phyloP scores from a whole-genome alignment of 2,113 vertebrate genomes.

The Fregata magnificens region DNA sequence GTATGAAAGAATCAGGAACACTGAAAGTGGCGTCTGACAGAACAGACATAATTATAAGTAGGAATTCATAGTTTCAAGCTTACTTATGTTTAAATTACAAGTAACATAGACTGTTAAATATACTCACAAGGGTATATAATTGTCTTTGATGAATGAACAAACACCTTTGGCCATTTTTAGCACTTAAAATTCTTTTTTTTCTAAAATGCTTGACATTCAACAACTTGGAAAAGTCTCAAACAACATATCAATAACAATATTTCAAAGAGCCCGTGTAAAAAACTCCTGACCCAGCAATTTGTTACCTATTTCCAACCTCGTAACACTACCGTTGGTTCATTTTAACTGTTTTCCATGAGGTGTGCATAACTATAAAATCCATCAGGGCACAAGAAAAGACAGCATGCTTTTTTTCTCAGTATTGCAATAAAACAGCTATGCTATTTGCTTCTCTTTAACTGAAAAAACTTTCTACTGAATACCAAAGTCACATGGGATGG shows the following conservation, averaged over 20 bases:
- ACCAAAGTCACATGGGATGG: neutral
- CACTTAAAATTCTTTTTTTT: neutral
- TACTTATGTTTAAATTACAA: neutral
- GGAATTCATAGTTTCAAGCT: slow-evolving; percentile 11
- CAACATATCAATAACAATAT: neutral
- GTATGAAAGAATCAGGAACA: neutral
- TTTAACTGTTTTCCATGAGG: neutral
- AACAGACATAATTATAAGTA: neutral
- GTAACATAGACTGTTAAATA: neutral
- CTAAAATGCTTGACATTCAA: neutral
- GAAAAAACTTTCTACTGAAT: neutral
- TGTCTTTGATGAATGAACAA: neutral
- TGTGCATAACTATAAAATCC: neutral
- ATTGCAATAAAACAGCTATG: neutral
- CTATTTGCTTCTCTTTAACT: neutral
- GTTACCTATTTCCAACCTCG: neutral
- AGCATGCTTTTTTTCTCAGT: neutral
- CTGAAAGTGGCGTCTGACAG: neutral
- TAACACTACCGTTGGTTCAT: neutral
- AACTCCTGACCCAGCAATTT: neutral
- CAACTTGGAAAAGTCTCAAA: neutral
- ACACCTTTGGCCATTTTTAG: neutral
- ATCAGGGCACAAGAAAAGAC: neutral
- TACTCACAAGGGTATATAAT: neutral
- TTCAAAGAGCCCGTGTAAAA: neutral